phyloP scores from a whole-genome alignment of 2,113 vertebrate species.

The Xyrauchen texanus region DNA sequence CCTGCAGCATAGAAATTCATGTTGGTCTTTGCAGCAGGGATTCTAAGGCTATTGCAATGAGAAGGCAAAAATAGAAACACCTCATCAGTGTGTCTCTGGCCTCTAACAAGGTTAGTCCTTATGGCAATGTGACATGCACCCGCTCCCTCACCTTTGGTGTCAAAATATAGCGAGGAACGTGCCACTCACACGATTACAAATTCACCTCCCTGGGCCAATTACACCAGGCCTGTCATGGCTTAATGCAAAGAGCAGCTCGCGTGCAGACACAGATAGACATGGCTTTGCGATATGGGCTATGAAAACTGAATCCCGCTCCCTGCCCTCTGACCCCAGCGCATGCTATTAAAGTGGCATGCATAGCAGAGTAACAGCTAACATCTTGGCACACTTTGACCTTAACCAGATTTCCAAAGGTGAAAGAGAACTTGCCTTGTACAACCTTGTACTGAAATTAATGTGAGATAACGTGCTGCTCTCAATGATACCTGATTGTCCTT shows the following conservation, averaged over 20 bases:
- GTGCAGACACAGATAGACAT: constrained; percentile 71
- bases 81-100: constrained; percentile 40
- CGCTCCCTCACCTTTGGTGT: constrained; percentile 72
- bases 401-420: constrained; percentile 53
- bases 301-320: constrained; percentile 59
- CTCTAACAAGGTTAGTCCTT: constrained; percentile 72
- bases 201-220: constrained; percentile 78
- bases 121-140: constrained; percentile 68
- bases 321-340: constrained; percentile 74
- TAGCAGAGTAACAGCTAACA: constrained; percentile 60
- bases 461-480: background rate
- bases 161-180: constrained; percentile 74
- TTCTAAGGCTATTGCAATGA: background rate
- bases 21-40: no score
- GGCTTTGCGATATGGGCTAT: constrained; percentile 68
- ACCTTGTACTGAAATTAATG: background rate
- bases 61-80: constrained; percentile 8
- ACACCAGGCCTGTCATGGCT: constrained; percentile 72
- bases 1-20: no score
- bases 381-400: constrained; percentile 52
- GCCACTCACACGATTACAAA: constrained; percentile 75
- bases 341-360: constrained; percentile 71
- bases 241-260: constrained; percentile 66
- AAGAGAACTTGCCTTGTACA: background rate
- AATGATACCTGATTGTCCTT: no score